A percentile compares a stretch with the other conserved stretches of the same genome.
Conservation (phyloP, 2,797 vertebrate species). For the Valencia hispanica region DNA sequence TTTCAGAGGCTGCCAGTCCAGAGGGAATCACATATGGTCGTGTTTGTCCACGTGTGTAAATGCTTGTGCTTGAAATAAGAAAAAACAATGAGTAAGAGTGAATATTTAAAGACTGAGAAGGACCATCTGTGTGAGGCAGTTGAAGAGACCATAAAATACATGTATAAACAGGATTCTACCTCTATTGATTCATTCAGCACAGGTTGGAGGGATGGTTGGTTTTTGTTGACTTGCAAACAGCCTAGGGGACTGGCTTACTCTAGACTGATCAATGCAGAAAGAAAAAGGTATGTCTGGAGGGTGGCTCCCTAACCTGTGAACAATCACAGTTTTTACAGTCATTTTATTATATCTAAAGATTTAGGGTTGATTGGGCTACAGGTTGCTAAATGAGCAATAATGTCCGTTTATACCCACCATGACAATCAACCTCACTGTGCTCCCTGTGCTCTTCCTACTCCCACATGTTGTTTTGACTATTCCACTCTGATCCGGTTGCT, state of each 20-base stretch:
- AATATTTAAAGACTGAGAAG: conserved; percentile 29
- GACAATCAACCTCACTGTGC: conserved; percentile 10
- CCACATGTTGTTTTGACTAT: conserved; percentile 23
- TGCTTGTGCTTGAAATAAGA: conserved; percentile 22
- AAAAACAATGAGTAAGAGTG: background rate
- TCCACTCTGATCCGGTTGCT: conserved; percentile 44
- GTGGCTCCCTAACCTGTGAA: conserved; percentile 27
- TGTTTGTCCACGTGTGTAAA: conserved; percentile 54
- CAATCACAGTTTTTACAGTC: conserved; percentile 29
- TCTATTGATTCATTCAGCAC: conserved; percentile 65
- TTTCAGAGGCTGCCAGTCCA: conserved; percentile 45
- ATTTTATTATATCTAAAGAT: conserved; percentile 20
- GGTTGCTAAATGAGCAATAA: conserved; percentile 5
- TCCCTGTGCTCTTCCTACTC: conserved; percentile 6
- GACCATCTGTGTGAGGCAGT: conserved; percentile 38
- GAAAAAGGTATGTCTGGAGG: conserved; percentile 38
- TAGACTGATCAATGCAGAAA: conserved; percentile 54
- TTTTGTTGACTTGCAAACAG: conserved; percentile 73
- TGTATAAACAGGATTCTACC: conserved; percentile 63
- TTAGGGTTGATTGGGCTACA: conserved; percentile 27
- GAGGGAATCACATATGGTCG: conserved; percentile 39
- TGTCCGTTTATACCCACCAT: conserved; percentile 43
- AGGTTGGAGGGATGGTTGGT: conserved; percentile 60
- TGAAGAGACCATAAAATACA: conserved; percentile 54
- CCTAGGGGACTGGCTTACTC: conserved; percentile 52